phyloP scores from a whole-genome alignment of 2,888 invertebrate species.

The Argynnis bischoffii region DNA sequence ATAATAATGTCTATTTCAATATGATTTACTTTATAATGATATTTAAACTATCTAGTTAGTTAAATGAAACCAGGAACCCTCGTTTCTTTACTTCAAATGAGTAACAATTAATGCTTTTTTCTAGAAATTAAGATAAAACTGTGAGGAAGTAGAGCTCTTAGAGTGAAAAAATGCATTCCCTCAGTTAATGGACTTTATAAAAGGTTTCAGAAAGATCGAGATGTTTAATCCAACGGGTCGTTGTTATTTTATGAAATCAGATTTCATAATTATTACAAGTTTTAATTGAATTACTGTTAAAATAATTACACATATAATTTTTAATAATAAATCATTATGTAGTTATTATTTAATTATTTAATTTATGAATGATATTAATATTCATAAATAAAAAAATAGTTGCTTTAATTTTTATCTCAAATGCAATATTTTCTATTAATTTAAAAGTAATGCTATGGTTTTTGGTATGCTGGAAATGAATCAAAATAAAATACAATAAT shows the following conservation, averaged over 20 bases:
- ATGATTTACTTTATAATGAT: too few relatives aligned
- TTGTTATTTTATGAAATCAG: background rate
- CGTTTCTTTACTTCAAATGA: conserved; percentile 27
- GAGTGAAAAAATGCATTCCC: conserved; percentile 40
- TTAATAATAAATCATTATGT: too few relatives aligned
- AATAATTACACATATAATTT: background rate
- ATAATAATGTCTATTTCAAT: too few relatives aligned
- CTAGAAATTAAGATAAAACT: conserved; percentile 39
- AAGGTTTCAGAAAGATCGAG: conserved; percentile 32
- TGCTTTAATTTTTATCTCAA: too few relatives aligned
- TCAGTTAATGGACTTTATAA: conserved; percentile 39
- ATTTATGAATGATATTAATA: too few relatives aligned
- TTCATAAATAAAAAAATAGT: too few relatives aligned
- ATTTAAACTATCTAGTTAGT: too few relatives aligned
- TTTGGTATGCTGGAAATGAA: too few relatives aligned
- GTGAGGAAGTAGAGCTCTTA: conserved; percentile 31
- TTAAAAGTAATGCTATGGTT: too few relatives aligned
- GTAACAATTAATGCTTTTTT: conserved; percentile 34
- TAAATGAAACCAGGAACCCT: background rate
- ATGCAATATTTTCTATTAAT: too few relatives aligned
- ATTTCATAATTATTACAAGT: background rate
- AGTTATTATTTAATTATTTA: too few relatives aligned
- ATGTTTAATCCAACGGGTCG: conserved; percentile 9
- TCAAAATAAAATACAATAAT: too few relatives aligned
- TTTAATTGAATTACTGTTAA: background rate